Percentiles rank a stretch among this genome's conserved stretches.
These are phyloP conservation scores for Danio kyathit DNA, from an alignment of 2,797 vertebrate species.

Conservation along the genomic window DNA sequence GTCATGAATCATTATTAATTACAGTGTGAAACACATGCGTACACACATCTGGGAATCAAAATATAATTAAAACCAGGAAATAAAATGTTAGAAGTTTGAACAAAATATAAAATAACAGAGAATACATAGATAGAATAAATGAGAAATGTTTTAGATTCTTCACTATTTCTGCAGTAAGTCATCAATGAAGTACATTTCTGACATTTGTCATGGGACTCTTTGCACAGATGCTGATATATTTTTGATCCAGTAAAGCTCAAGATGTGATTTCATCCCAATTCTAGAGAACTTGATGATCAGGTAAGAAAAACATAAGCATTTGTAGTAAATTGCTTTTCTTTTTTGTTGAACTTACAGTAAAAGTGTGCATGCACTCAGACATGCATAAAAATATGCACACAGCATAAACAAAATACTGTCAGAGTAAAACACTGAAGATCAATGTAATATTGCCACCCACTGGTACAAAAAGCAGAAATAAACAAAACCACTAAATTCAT, in stretches of 20 bases:
- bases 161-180: background rate
- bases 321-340: background rate
- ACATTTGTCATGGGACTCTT: background rate
- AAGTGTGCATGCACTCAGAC: background rate
- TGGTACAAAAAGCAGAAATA: background rate
- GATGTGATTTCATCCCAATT: background rate
- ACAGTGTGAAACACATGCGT: background rate
- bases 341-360: too few species aligned
- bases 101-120: background rate
- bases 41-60: background rate
- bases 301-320: background rate
- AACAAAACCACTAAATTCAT: background rate
- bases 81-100: background rate
- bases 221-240: too few species aligned
- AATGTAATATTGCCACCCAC: background rate
- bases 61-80: too few species aligned
- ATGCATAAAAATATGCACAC: background rate
- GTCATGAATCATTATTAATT: too few species aligned
- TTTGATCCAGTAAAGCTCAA: background rate
- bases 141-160: background rate
- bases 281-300: background rate
- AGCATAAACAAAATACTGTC: background rate
- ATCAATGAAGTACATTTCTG: background rate
- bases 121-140: background rate
- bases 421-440: background rate